Conservation (phyloP, 1,140 invertebrate species). For the Wiebesia pumilae region DNA sequence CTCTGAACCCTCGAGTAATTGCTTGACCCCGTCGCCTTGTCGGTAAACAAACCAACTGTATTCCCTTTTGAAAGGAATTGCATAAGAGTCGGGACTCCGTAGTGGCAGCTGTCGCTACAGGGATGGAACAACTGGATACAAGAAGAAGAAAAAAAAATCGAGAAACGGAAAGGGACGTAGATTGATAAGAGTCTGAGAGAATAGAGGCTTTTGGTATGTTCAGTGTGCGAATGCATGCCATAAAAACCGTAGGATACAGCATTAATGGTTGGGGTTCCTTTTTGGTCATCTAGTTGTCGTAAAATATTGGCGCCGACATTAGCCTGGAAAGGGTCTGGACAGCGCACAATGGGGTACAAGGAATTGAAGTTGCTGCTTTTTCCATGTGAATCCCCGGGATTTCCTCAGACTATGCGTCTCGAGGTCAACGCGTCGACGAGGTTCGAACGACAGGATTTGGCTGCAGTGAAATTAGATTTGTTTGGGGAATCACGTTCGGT, state of each 20-base stretch:
- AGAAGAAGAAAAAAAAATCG: background rate
- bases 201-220: background rate
- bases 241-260: background rate
- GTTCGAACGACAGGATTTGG: background rate
- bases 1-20: background rate
- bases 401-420: slow-evolving; percentile 13
- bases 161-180: background rate
- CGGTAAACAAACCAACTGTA: background rate
- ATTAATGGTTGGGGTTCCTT: background rate
- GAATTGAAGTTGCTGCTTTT: background rate
- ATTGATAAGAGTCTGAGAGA: background rate
- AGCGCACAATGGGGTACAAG: background rate
- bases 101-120: background rate
- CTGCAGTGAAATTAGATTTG: background rate
- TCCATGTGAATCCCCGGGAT: slow-evolving; percentile 13
- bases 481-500: slow-evolving; percentile 21
- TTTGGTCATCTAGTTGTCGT: slow-evolving; percentile 1
- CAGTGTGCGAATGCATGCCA: background rate
- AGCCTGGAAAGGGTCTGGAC: slow-evolving; percentile 1
- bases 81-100: background rate
- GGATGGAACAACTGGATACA: background rate
- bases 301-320: slow-evolving; percentile 19
- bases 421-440: background rate
- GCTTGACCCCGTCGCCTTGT: background rate
- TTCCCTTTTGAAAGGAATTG: background rate